Evolutionary conservation across 2,113 vertebrate species (phyloP), one percentile per base, ranked within the genome.

Genomic region (Oncorhynchus gorbuscha): DNA sequence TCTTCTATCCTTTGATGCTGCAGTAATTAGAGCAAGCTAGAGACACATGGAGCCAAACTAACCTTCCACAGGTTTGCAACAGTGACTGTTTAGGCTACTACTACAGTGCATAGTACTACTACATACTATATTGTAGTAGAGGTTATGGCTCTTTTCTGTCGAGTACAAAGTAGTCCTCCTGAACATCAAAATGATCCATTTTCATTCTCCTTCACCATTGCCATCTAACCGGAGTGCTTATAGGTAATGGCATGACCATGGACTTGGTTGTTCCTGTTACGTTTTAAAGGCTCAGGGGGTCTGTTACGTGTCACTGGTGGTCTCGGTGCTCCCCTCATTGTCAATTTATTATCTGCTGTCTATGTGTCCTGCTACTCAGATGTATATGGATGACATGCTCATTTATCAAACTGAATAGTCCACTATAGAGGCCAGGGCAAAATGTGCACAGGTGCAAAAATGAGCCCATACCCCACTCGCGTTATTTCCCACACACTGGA

Each of bases 381-480:
- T 87, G 85, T 86, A 80, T 75, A 35, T 28, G 18, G 65, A 74
- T 72, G 83, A 85, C 81, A 80, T 45, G 18, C 69, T 77, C 79
- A 81, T 89, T 82, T 79, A 84, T 87, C 85, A 87, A 70, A 67
- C 4, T 26, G 73, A 83, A 81, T 76, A 74, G 81, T 81, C 73
- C 55, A 75, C 22, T 26, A 66, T 8, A 55, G 59, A 8, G 59
- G 59, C n/a, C 18, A 35, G 69, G 26, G 69, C 65, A 62, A 61
- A 45, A 59, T 35, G 58, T 45, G 51, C 68, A 13, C 69, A 72
- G 73, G 69, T 75, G 30, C 4, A 72, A 58, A 13, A 67, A 32
- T 16, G n/a, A 14, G 59, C 59, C 59, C 59, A 62, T 22, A 9
- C n/a, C 18, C 18, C 59, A 62, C 13, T 45, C 39, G 2, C 14